These are phyloP conservation scores for Apostichopus leukothele DNA, from an alignment of 53 echinoderm and acorn worm genomes.

Conservation along the genomic window DNA sequence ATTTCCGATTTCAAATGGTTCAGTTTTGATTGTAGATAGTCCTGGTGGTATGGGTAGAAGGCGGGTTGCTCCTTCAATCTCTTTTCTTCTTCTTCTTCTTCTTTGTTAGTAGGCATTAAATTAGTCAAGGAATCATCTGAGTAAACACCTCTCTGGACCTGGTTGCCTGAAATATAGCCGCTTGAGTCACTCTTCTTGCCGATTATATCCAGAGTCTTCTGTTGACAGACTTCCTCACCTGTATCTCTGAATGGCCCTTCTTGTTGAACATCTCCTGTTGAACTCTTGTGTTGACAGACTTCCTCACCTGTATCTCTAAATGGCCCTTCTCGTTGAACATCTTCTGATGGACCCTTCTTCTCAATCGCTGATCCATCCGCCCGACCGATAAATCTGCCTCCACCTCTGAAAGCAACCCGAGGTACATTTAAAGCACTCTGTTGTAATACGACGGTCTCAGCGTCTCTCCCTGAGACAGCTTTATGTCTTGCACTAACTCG, in stretches of 20 bases:
- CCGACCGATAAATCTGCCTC: no score
- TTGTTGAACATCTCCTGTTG: no score
- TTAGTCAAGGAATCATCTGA: background rate
- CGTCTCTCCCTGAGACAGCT: no score
- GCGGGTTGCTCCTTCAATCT: background rate
- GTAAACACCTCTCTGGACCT: background rate
- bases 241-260: no score
- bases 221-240: no score
- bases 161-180: background rate
- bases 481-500: no score
- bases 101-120: background rate
- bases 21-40: conserved; percentile 65
- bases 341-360: background rate
- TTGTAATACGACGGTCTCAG: no score
- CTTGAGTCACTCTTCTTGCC: conserved; percentile 5
- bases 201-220: background rate
- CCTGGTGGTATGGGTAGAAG: conserved; percentile 53
- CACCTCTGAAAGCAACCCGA: no score
- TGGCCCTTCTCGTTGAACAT: background rate
- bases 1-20: conserved; percentile 42
- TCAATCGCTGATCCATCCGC: background rate
- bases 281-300: no score
- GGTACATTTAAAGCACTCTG: no score
- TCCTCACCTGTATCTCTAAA: no score
- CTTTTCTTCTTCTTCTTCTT: background rate